A percentile compares a stretch with the other conserved stretches of the same genome.
Evolutionary conservation across 1,140 invertebrate species (phyloP).

Genomic region (Heliconius hermathena): DNA sequence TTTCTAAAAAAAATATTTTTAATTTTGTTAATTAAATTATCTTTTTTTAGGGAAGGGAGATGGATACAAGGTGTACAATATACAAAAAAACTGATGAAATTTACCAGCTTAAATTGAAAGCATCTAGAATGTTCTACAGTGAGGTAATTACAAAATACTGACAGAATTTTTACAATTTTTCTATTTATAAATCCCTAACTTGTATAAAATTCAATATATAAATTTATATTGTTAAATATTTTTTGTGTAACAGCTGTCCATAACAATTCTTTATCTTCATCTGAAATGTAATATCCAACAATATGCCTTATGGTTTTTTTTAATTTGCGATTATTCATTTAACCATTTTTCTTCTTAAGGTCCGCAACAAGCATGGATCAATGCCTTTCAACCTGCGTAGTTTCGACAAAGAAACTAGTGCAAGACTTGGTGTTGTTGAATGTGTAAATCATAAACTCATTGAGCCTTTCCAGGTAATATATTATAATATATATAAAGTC

Average conservation of each 20-base stretch:
- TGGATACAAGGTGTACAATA: constrained; percentile 97
- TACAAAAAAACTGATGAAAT: constrained; percentile 99
- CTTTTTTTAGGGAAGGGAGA: constrained; percentile 87
- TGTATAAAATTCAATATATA: constrained; percentile 31
- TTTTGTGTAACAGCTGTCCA: too few relatives aligned
- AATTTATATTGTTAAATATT: constrained; percentile 38
- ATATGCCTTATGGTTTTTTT: neutral
- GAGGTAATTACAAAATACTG: constrained; percentile 83
- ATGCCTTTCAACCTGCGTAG: constrained; percentile 96
- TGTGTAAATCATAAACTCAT: constrained; percentile 99
- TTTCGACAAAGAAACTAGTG: constrained; percentile 98
- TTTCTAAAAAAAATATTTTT: too few relatives aligned
- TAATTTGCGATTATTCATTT: neutral
- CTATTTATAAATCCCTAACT: constrained; percentile 31
- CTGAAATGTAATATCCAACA: neutral
- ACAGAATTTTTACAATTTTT: neutral
- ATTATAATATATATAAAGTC: neutral
- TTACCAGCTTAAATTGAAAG: constrained; percentile 98
- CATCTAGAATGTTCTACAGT: constrained; percentile 96
- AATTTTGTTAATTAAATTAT: neutral
- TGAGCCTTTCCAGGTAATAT: constrained; percentile 93
- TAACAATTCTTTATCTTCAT: too few relatives aligned
- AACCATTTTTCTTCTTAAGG: constrained; percentile 59
- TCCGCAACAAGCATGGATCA: constrained; percentile 95
- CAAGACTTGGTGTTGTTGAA: constrained; percentile 98